A percentile compares a stretch with the other conserved stretches of the same genome.
Evolutionary conservation across 1,140 invertebrate genomes (phyloP).

Genomic region (Drosophila bifasciata): DNA sequence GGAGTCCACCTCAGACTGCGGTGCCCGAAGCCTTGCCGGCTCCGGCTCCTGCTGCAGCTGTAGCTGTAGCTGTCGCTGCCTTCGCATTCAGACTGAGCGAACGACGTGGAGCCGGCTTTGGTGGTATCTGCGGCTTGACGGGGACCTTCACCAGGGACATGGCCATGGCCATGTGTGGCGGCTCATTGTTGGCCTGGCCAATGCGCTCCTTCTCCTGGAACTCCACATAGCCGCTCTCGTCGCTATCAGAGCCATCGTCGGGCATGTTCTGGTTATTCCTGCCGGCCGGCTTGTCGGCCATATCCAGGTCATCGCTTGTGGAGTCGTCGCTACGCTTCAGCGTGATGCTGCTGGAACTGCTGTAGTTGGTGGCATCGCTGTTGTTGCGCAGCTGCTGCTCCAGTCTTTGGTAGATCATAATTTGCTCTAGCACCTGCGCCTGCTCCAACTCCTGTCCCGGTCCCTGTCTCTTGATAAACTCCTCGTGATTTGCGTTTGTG

Average conservation of each 20-base stretch:
- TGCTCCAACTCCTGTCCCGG: conserved; percentile 46
- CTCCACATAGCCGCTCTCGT: conserved; percentile 86
- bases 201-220: conserved; percentile 74
- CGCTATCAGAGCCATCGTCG: conserved; percentile 84
- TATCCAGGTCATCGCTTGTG: conserved; percentile 36
- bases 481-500: conserved; percentile 71
- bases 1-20: conserved; percentile 18
- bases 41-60: no score
- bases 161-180: conserved; percentile 12
- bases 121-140: conserved; percentile 68
- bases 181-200: conserved; percentile 4
- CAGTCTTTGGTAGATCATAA: conserved; percentile 82
- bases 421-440: conserved; percentile 72
- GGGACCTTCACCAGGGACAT: conserved; percentile 24
- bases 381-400: conserved; percentile 73
- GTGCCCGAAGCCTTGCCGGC: conserved; percentile 34
- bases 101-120: conserved; percentile 74
- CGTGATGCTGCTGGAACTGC: conserved; percentile 81
- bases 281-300: conserved; percentile 32
- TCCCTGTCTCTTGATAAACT: conserved; percentile 40
- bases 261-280: conserved; percentile 23
- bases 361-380: conserved; percentile 74
- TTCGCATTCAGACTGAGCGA: conserved; percentile 42
- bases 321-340: conserved; percentile 64
- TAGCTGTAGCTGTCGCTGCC: conserved; percentile 7